Evolutionary conservation across 92 coral and sea anemone genomes (phyloP), one percentile per base, ranked within the genome.

Genomic region (Palythoa heliodiscus): DNA sequence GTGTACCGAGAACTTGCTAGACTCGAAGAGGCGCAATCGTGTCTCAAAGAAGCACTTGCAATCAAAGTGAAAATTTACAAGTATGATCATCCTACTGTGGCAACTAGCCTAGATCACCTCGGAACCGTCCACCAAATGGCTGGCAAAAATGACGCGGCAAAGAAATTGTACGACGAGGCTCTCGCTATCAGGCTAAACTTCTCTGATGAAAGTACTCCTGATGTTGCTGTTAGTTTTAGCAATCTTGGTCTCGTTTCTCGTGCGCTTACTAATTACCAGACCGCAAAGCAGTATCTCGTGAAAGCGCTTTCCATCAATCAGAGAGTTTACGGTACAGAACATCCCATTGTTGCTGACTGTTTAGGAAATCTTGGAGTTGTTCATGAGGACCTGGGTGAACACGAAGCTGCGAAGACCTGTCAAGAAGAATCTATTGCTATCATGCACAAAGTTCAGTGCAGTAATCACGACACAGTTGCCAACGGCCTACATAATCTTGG

Each of bases 331-430:
- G 88, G 88, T 47, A 69, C 72, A 77, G 60, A 60, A 10, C 88
- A 88, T 57, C 87, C 86, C 52, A 53, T 35, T 12, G 83, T 80
- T 8, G 89, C 89, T 47, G 83, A 83, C 76, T 78, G 71, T 52
- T 73, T 89, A 48, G 77, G 67, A 53, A 85, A 85, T 73, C 77
- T 89, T 19, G 91, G 91, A 8, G 72, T 86, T 66, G 82, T 89
- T 73, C 89, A 85, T 70, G 84, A 80, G 53, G 84, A 80, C 39
- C 84, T 80, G 20, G 60, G 70, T 35, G 84, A 80, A 19, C 70
- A 80, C 60, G 84, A 66, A 66, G 72, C 84, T 64, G 84, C 84
- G 24, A 80, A 80, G 17, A 66, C 72, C 20, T 66, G 72, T 43
- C 84, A 80, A 24, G 73, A 80, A 48, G 74, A 80, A 17, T 80